Evolutionary conservation across 2,797 vertebrate species (phyloP), one percentile per base, ranked within the genome.

Genomic region (Lithobates sylvaticus): DNA sequence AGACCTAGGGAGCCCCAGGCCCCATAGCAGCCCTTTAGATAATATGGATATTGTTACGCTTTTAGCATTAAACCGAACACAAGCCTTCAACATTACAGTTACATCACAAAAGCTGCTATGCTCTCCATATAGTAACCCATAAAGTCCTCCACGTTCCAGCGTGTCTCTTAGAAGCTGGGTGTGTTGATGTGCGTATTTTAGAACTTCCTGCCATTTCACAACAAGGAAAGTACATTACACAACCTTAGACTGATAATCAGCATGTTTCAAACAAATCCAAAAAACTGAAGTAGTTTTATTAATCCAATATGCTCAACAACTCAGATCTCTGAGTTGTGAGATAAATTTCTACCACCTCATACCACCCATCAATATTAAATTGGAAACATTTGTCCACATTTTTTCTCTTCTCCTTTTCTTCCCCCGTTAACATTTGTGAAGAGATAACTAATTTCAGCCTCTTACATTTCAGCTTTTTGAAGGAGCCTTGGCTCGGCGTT

Each of bases 391-490:
- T 90, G 79, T 90, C 87, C 88, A 21, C 58, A 16, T 34, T 68
- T 29, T 67, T 70, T 58, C 64, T 73, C 32, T 27, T 58, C 26
- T 13, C 13, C 32, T 65, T 68, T 61, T 44, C 9, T 69, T 79
- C 10, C 89, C 86, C 83, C 76, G 0, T 77, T 86, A 86, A 90
- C 68, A 77, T 88, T 87, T 83, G 39, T 78, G 83, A 89, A 89
- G 69, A 91, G 84, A 89, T 91, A 92, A 90, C 82, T 44, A 76
- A 90, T 88, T 89, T 83, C 76, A 87, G 84, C 85, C 87, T 88
- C 91, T 88, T 91, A 88, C 89, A 69, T 18, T 15, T 89, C 83
- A 90, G 90, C 85, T 86, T 84, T n/a, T 91, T 91, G 71, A 81
- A 90, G 85, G 70, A 91, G 88, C 88, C 86, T 91, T 90, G 86